Evolutionary conservation across 2,888 invertebrate genomes (phyloP).

Genomic region (Volucella zonaria): DNA sequence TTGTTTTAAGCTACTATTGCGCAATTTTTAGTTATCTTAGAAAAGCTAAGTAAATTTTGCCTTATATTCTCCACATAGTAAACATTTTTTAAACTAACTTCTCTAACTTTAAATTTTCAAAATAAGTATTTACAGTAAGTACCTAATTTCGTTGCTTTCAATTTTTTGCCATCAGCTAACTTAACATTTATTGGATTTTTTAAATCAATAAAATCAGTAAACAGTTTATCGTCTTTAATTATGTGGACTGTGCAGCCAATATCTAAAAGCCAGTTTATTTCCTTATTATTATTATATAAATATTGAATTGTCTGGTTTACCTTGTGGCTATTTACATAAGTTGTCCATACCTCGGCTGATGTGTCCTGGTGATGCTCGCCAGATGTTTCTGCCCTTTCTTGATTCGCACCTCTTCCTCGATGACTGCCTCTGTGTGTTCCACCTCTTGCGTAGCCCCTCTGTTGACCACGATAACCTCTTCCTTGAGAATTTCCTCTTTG

Average conservation of each 20-base stretch:
- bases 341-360: not conserved
- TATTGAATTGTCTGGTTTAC: slow-evolving; percentile 11
- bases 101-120: no score
- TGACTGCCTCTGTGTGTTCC: not conserved
- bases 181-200: slow-evolving; percentile 37
- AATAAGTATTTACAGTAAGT: not conserved
- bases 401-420: not conserved
- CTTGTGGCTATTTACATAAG: not conserved
- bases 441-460: not conserved
- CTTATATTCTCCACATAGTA: not conserved
- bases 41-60: slow-evolving; percentile 8
- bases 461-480: not conserved
- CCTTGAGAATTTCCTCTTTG: not conserved
- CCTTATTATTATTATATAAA: slow-evolving; percentile 22
- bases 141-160: slow-evolving; percentile 40
- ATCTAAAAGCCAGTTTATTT: slow-evolving; percentile 44
- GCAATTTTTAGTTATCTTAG: not conserved
- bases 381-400: not conserved
- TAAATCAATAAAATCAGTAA: slow-evolving; percentile 19
- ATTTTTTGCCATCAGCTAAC: slow-evolving; percentile 38
- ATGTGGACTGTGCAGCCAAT: slow-evolving; percentile 50
- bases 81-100: no score
- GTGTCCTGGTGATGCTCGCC: not conserved
- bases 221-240: slow-evolving; percentile 45
- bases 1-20: not conserved